phyloP scores from a whole-genome alignment of 2,888 invertebrate species.

The Blera fallax region DNA sequence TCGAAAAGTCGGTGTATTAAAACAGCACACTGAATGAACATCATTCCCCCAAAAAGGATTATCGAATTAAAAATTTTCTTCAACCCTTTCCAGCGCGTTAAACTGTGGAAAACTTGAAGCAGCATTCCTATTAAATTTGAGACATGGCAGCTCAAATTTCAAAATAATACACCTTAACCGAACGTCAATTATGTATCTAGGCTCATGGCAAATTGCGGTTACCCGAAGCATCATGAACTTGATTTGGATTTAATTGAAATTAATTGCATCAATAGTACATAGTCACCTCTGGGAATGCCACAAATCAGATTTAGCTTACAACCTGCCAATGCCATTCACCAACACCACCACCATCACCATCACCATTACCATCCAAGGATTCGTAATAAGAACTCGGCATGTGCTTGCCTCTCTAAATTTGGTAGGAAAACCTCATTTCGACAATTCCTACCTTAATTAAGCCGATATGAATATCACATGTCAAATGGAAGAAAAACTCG shows the following conservation, averaged over 20 bases:
- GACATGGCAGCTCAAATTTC: neutral
- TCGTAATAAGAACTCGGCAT: neutral
- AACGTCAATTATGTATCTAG: neutral
- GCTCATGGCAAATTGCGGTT: neutral
- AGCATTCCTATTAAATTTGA: neutral
- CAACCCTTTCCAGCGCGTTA: neutral
- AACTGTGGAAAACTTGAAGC: neutral
- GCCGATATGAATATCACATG: constrained; percentile 1
- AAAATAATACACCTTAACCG: constrained; percentile 2
- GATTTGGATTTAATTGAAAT: constrained; percentile 27
- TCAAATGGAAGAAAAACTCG: neutral
- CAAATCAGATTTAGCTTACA: constrained; percentile 7
- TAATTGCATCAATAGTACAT: constrained; percentile 11
- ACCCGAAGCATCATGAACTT: constrained; percentile 20
- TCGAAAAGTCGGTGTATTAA: neutral
- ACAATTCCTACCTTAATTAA: constrained; percentile 47
- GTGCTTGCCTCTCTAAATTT: neutral
- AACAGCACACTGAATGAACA: neutral
- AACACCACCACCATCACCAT: too few species aligned
- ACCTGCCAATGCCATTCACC: neutral
- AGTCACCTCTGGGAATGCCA: neutral
- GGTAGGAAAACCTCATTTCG: constrained; percentile 38
- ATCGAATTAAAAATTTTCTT: neutral
- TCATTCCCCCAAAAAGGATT: neutral
- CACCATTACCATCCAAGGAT: neutral